phyloP scores from a whole-genome alignment of 2,797 vertebrate species.

The Macropus fuliginosus region DNA sequence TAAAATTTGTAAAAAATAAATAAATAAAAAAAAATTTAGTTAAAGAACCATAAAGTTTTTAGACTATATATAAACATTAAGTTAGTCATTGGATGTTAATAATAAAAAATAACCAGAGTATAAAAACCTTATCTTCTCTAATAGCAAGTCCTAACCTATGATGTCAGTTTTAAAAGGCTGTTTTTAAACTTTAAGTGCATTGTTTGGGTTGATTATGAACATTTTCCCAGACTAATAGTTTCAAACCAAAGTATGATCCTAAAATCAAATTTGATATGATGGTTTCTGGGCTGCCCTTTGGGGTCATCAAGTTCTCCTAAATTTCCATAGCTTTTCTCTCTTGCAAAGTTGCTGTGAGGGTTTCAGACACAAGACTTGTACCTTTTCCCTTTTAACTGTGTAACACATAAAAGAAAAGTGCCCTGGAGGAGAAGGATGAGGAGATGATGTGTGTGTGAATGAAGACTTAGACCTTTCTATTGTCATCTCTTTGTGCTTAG shows the following conservation, averaged over 20 bases:
- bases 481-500: slow-evolving; percentile 42
- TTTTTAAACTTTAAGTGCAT: neutral
- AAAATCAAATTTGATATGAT: slow-evolving; percentile 1
- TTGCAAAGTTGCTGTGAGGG: neutral
- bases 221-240: neutral
- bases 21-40: neutral
- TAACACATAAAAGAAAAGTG: neutral
- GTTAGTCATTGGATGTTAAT: neutral
- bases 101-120: neutral
- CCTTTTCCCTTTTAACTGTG: neutral
- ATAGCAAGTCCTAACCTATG: neutral
- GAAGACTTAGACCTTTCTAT: slow-evolving; percentile 1
- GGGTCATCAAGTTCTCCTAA: neutral
- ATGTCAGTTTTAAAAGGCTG: neutral
- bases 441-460: neutral
- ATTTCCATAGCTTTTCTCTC: neutral
- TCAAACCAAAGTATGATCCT: neutral
- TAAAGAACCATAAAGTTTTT: neutral
- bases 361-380: neutral
- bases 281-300: slow-evolving; percentile 5
- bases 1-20: neutral
- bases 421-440: neutral
- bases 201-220: neutral
- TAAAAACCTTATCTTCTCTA: neutral
- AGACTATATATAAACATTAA: neutral